phyloP scores from a whole-genome alignment of 1,140 invertebrate species.

The Drosophila malerkotliana region DNA sequence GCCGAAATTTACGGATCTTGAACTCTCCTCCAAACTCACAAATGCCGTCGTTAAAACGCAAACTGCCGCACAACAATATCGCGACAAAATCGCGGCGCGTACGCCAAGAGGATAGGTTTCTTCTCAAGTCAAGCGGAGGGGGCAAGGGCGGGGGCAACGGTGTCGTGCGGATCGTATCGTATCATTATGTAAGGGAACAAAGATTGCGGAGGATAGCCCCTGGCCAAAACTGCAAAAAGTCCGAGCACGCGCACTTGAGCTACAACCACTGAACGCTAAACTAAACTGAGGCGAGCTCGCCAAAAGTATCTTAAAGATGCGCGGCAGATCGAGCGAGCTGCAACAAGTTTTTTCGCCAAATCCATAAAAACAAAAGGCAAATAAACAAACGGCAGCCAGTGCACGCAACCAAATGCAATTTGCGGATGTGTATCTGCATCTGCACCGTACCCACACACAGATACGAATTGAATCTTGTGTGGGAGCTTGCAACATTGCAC shows the following conservation, averaged over 20 bases:
- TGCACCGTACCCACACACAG: slow-evolving; percentile 20
- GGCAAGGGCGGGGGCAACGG: not conserved
- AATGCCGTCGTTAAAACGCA: slow-evolving; percentile 61
- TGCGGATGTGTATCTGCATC: slow-evolving; percentile 14
- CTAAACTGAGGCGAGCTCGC: slow-evolving; percentile 63
- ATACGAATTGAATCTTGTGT: slow-evolving; percentile 17
- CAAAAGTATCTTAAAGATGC: slow-evolving; percentile 76
- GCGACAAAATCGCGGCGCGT: slow-evolving; percentile 31
- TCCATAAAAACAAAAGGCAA: slow-evolving; percentile 62
- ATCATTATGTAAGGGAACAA: slow-evolving; percentile 15
- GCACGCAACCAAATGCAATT: slow-evolving; percentile 55
- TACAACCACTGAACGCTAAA: slow-evolving; percentile 77
- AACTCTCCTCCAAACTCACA: slow-evolving; percentile 22
- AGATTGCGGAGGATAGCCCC: slow-evolving; percentile 27
- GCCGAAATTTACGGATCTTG: not conserved
- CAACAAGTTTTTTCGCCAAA: slow-evolving; percentile 63
- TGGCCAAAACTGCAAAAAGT: slow-evolving; percentile 13
- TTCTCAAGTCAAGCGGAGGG: not conserved
- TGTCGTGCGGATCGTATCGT: slow-evolving; percentile 8
- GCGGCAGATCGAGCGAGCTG: slow-evolving; percentile 60
- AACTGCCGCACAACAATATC: slow-evolving; percentile 23
- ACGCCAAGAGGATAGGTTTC: not conserved
- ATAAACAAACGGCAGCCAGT: slow-evolving; percentile 76
- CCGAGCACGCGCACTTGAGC: slow-evolving; percentile 77
- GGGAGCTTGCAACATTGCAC: slow-evolving; percentile 60